Conservation (phyloP, 2,797 vertebrate genomes). For the Nyctibius grandis region DNA sequence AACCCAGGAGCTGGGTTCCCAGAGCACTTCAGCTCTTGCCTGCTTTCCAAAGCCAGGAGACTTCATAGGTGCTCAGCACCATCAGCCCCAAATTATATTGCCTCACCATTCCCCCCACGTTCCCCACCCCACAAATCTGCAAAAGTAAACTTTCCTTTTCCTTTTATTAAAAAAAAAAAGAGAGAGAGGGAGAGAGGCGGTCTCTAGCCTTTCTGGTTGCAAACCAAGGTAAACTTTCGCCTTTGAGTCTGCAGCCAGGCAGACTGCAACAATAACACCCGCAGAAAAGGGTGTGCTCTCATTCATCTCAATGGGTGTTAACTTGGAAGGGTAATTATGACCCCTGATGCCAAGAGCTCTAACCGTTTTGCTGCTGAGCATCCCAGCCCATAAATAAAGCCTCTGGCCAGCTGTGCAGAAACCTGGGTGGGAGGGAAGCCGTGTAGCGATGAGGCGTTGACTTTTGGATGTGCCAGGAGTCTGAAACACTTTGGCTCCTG, state of each 20-base stretch:
- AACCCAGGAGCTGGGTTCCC: background rate
- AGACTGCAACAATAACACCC: constrained; percentile 46
- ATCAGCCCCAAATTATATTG: background rate
- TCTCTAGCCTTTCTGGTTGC: constrained; percentile 40
- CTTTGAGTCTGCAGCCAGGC: constrained; percentile 30
- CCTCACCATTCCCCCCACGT: background rate
- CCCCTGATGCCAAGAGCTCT: constrained; percentile 41
- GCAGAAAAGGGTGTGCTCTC: constrained; percentile 60
- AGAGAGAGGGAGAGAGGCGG: background rate
- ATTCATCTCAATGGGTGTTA: constrained; percentile 57
- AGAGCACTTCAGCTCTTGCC: background rate
- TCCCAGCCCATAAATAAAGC: constrained; percentile 51
- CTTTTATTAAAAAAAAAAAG: background rate
- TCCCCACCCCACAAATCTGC: background rate
- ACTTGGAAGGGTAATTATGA: constrained; percentile 48
- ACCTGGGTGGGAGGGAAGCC: background rate
- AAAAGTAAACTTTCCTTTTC: background rate
- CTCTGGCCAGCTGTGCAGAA: background rate
- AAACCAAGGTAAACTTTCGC: constrained; percentile 47
- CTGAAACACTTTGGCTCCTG: background rate
- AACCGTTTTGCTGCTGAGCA: constrained; percentile 22
- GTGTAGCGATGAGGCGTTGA: background rate
- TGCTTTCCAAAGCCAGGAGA: background rate
- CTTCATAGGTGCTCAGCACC: background rate
- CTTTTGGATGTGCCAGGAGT: background rate